These are phyloP conservation scores for Morus bassanus DNA, from an alignment of 2,797 vertebrate genomes.

Conservation along the genomic window DNA sequence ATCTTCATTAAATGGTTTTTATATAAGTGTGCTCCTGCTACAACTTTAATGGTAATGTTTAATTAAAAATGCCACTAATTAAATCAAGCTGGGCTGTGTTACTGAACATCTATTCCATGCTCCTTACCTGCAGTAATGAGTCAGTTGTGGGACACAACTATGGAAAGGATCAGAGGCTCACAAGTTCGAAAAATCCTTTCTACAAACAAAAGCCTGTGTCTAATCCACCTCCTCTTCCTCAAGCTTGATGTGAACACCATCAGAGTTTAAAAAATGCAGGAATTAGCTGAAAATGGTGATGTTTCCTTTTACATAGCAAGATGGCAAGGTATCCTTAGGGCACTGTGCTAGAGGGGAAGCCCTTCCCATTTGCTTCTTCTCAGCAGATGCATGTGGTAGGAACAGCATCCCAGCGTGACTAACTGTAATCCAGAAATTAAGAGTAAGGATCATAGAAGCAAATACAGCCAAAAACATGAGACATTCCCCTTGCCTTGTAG, in stretches of 20 bases:
- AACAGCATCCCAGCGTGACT: not conserved
- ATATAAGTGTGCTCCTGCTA: not conserved
- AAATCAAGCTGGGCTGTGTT: not conserved
- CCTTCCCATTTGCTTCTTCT: not conserved
- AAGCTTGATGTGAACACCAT: not conserved
- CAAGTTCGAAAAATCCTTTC: rapidly evolving
- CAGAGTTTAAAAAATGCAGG: not conserved
- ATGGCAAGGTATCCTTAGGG: not conserved
- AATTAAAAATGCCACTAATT: conserved; percentile 14
- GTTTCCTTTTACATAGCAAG: not conserved
- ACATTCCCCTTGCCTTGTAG: not conserved
- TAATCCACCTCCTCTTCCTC: not conserved
- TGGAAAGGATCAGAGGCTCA: not conserved
- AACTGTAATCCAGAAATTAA: not conserved
- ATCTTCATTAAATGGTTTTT: not conserved
- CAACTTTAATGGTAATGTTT: not conserved
- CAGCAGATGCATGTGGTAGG: not conserved
- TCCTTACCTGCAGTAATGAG: not conserved
- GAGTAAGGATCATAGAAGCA: not conserved
- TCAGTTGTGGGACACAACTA: not conserved
- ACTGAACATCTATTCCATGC: not conserved
- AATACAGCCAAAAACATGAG: not conserved
- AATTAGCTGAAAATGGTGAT: not conserved
- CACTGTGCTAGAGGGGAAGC: not conserved
- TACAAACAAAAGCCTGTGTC: not conserved